Evolutionary conservation across 2,113 vertebrate species (phyloP).

Genomic region (Myotis davidii): DNA sequence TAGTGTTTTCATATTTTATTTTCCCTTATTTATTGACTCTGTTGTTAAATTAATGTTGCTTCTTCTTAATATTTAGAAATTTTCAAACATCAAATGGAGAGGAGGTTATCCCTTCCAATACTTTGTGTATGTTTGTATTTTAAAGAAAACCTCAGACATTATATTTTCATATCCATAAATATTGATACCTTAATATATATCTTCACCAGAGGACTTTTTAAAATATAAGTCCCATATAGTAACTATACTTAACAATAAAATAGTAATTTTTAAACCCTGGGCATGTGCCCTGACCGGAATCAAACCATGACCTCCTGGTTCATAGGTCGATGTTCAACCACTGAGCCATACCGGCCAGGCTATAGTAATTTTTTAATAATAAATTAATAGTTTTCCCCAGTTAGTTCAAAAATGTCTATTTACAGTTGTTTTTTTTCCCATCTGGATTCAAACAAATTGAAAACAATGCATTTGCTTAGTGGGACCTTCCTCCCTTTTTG

Average conservation of each 20-base stretch:
- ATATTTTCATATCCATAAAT: not conserved
- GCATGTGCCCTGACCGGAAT: too few species aligned
- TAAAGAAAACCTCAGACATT: not conserved
- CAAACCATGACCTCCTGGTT: too few species aligned
- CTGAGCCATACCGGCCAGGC: too few species aligned
- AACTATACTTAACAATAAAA: constrained; percentile 11
- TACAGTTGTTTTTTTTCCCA: not conserved
- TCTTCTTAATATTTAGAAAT: not conserved
- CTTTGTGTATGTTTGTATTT: not conserved
- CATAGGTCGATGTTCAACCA: too few species aligned
- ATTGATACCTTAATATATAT: not conserved
- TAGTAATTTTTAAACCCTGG: not conserved
- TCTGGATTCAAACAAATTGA: not conserved
- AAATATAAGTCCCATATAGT: not conserved
- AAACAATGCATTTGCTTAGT: not conserved
- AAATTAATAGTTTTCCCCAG: not conserved
- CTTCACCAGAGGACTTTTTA: not conserved
- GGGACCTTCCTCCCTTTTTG: not conserved
- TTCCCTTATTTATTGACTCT: not conserved
- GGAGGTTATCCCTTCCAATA: not conserved
- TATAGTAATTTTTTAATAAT: not conserved
- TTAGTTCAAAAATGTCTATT: not conserved
- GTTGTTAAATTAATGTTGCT: not conserved
- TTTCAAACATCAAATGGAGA: not conserved
- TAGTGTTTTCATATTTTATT: not conserved